Percentiles rank a stretch among this genome's conserved stretches.
Evolutionary conservation across 53 echinoderm and acorn worm species (phyloP).

Genomic region (Arbacia lixula): DNA sequence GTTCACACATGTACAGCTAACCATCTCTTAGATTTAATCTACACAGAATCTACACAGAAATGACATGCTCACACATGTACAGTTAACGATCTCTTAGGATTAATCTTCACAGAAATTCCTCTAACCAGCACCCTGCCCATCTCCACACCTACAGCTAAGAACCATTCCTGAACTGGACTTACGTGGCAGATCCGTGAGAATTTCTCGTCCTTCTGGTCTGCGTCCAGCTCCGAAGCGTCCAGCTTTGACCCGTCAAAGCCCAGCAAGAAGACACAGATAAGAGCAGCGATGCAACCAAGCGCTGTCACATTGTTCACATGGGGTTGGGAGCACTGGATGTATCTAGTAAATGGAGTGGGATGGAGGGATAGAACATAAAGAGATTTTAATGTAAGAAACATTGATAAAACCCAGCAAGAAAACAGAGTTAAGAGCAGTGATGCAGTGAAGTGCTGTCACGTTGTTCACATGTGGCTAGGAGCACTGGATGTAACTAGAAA

Average conservation of each 20-base stretch:
- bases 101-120: not conserved
- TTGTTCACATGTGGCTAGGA: conserved; percentile 87
- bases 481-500: conserved; percentile 83
- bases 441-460: conserved; percentile 82
- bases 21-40: too few species aligned
- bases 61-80: too few species aligned
- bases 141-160: not conserved
- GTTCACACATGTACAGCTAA: too few species aligned
- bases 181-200: conserved; percentile 88
- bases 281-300: conserved; percentile 85
- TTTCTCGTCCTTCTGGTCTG: conserved; percentile 44
- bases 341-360: conserved; percentile 50
- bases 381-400: not conserved
- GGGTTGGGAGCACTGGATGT: conserved; percentile 94
- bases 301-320: conserved; percentile 93
- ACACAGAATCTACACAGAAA: too few species aligned
- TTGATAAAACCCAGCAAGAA: conserved; percentile 72
- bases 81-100: too few species aligned
- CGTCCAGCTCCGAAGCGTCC: conserved; percentile 7
- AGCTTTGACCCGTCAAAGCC: conserved; percentile 82
- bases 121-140: not conserved
- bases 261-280: conserved; percentile 87
- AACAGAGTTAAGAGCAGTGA: conserved; percentile 77
- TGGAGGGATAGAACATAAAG: not conserved
- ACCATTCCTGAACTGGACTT: conserved; percentile 38